These are phyloP conservation scores for Tetheella fluctuosa DNA, from an alignment of 2,888 invertebrate species.

Conservation along the genomic window DNA sequence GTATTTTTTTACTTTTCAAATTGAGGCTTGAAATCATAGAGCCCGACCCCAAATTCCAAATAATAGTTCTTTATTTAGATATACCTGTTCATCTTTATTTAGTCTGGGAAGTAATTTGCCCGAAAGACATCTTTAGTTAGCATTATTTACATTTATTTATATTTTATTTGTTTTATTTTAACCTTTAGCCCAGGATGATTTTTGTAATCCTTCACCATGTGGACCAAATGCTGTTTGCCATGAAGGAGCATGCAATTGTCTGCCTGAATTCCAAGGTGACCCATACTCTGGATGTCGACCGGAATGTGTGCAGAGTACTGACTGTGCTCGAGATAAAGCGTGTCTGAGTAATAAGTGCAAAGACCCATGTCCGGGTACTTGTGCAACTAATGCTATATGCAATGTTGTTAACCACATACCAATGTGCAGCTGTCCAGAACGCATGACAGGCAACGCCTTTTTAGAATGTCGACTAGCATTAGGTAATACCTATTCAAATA, in stretches of 20 bases:
- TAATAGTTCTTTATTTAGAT: too few species aligned
- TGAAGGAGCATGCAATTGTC: conserved; percentile 88
- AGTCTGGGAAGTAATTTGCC: neutral
- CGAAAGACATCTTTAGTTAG: too few species aligned
- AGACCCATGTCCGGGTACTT: conserved; percentile 92
- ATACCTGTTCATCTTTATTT: too few species aligned
- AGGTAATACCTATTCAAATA: conserved; percentile 77
- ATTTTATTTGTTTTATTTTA: conserved; percentile 39
- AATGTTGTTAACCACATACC: conserved; percentile 87
- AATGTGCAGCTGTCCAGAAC: conserved; percentile 85
- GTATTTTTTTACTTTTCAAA: conserved; percentile 11
- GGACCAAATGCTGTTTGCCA: conserved; percentile 89
- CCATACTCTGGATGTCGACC: conserved; percentile 91
- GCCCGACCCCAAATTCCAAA: too few species aligned
- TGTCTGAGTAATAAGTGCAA: conserved; percentile 90
- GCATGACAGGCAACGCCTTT: conserved; percentile 89
- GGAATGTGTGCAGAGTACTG: conserved; percentile 90
- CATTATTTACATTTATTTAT: conserved; percentile 1
- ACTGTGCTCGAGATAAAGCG: conserved; percentile 88
- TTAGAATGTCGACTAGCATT: conserved; percentile 83
- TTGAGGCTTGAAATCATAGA: conserved; percentile 10
- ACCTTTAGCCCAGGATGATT: conserved; percentile 79
- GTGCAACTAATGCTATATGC: conserved; percentile 90
- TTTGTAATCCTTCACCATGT: conserved; percentile 87
- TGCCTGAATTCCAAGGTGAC: conserved; percentile 90